A percentile compares a stretch with the other conserved stretches of the same genome.
These are phyloP conservation scores for Cosmia pyralina DNA, from an alignment of 2,888 invertebrate species.

Conservation along the genomic window DNA sequence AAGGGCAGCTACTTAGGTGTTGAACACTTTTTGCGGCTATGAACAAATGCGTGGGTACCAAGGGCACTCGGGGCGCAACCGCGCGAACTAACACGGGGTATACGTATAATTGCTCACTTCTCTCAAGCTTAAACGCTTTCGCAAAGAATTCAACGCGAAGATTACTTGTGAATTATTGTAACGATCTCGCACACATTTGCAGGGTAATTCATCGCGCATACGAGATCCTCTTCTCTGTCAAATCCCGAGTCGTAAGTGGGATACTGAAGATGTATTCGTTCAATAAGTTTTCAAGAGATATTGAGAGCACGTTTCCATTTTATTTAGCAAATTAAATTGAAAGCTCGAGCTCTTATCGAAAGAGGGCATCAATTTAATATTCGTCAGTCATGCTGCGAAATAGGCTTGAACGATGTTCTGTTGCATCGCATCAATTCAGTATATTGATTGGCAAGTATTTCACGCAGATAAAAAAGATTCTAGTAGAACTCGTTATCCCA, in stretches of 20 bases:
- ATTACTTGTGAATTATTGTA: constrained; percentile 59
- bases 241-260: constrained; percentile 39
- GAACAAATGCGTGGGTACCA: constrained; percentile 14
- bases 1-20: constrained; percentile 9
- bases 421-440: constrained; percentile 29
- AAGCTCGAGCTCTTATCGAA: constrained; percentile 44
- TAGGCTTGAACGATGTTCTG: constrained; percentile 28
- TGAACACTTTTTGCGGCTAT: constrained; percentile 11
- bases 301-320: constrained; percentile 35
- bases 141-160: constrained; percentile 43
- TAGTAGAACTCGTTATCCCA: neutral
- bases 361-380: constrained; percentile 41
- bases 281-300: constrained; percentile 34
- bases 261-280: constrained; percentile 40
- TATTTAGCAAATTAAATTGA: constrained; percentile 47
- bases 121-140: constrained; percentile 49
- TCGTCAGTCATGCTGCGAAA: constrained; percentile 21
- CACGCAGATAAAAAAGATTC: neutral
- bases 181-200: constrained; percentile 51
- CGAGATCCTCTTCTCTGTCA: constrained; percentile 29
- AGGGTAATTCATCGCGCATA: constrained; percentile 49
- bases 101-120: constrained; percentile 67
- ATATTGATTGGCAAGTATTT: constrained; percentile 27
- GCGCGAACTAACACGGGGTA: constrained; percentile 41
- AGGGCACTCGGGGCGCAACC: constrained; percentile 40